Percentiles rank a stretch among this genome's conserved stretches.
These are phyloP conservation scores for Artibeus jamaicensis DNA, from an alignment of 2,797 vertebrate species.

Conservation along the genomic window DNA sequence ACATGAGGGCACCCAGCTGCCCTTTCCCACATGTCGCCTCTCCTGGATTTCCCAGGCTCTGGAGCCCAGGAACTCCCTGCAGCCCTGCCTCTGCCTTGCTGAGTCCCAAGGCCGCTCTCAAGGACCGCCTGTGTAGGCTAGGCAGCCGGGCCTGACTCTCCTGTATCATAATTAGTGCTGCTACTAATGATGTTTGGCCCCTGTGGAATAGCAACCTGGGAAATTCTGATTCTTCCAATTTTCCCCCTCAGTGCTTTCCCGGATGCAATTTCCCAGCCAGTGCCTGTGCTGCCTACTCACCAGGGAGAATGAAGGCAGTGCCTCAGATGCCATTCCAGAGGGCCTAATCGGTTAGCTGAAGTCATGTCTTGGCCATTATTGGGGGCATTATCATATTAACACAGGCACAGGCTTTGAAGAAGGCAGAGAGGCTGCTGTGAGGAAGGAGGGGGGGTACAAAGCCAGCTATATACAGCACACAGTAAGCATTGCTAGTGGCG, in stretches of 20 bases:
- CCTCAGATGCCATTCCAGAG: slow-evolving; percentile 37
- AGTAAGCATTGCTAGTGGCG: background rate
- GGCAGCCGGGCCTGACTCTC: slow-evolving; percentile 50
- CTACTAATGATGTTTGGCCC: slow-evolving; percentile 54
- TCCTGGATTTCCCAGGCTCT: background rate
- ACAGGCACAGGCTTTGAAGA: background rate
- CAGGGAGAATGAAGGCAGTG: background rate
- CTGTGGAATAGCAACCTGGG: slow-evolving; percentile 56
- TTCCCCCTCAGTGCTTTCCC: slow-evolving; percentile 52
- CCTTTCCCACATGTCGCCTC: background rate
- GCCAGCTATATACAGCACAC: background rate
- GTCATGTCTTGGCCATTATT: slow-evolving; percentile 32
- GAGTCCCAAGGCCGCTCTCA: slow-evolving; percentile 11
- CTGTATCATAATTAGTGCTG: slow-evolving; percentile 58
- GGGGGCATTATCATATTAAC: slow-evolving; percentile 51
- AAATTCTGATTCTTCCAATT: slow-evolving; percentile 64
- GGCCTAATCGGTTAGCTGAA: slow-evolving; percentile 38
- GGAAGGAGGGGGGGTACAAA: background rate
- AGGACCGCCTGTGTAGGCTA: slow-evolving; percentile 11
- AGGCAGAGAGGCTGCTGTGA: background rate
- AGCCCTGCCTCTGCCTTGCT: background rate
- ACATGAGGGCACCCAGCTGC: background rate
- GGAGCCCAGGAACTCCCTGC: background rate
- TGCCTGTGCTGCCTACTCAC: background rate
- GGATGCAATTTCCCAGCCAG: slow-evolving; percentile 24